Conservation (phyloP, 2,113 vertebrate species). For the Podarcis muralis region DNA sequence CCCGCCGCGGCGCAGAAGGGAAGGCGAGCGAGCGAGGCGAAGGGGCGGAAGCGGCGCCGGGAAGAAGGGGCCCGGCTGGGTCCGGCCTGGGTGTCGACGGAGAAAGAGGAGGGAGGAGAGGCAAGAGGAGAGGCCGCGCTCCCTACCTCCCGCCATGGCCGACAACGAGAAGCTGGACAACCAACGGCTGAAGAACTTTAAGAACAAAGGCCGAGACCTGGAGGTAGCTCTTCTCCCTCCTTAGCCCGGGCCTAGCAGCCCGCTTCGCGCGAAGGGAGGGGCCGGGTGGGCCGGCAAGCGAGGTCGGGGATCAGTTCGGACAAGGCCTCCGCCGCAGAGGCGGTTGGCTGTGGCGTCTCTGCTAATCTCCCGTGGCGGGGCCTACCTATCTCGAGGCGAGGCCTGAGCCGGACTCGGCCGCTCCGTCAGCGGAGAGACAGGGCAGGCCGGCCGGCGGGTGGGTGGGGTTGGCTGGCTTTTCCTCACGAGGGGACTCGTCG, state of each 20-base stretch:
- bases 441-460: not conserved
- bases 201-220: slow-evolving; percentile 97
- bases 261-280: not conserved
- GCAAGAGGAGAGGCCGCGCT: slow-evolving; percentile 5
- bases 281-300: not conserved
- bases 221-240: slow-evolving; percentile 75
- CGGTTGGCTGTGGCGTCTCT: slow-evolving; percentile 83
- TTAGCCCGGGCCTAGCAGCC: not conserved
- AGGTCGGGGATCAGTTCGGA: slow-evolving; percentile 14
- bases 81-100: not conserved
- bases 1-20: slow-evolving; percentile 7
- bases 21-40: slow-evolving; percentile 26
- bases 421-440: not conserved
- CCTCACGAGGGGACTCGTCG: not conserved
- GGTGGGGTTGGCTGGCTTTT: not conserved
- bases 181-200: slow-evolving; percentile 97
- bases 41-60: slow-evolving; percentile 54
- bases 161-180: slow-evolving; percentile 98
- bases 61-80: slow-evolving; percentile 16
- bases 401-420: slow-evolving; percentile 2
- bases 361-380: slow-evolving; percentile 64
- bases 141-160: slow-evolving; percentile 80
- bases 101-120: not conserved
- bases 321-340: slow-evolving; percentile 29
- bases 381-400: slow-evolving; percentile 35